Conservation (phyloP, 2,797 vertebrate genomes). For the Xenops minutus region DNA sequence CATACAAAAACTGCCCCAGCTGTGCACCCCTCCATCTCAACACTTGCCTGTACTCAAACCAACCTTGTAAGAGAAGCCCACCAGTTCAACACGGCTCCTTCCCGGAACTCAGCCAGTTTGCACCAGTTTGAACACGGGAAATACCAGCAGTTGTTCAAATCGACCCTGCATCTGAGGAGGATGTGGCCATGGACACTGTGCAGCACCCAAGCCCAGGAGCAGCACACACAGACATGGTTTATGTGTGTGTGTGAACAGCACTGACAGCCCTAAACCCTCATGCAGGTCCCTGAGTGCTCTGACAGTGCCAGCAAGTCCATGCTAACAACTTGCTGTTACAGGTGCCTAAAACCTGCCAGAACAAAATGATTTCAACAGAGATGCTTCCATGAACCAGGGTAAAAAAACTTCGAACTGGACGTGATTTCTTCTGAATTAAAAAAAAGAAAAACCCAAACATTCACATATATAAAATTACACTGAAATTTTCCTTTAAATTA, state of each 20-base stretch:
- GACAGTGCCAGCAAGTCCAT: neutral
- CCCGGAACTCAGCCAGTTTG: neutral
- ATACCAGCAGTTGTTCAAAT: neutral
- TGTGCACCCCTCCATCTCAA: neutral
- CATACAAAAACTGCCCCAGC: neutral
- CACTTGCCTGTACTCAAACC: neutral
- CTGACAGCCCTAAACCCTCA: accelerated
- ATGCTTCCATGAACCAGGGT: neutral
- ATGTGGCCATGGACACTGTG: neutral
- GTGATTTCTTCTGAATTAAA: neutral
- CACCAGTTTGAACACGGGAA: neutral
- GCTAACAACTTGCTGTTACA: neutral
- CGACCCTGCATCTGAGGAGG: neutral
- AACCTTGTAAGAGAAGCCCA: neutral
- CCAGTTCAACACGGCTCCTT: neutral
- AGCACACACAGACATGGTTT: accelerated
- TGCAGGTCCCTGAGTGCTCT: neutral
- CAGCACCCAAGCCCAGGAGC: neutral
- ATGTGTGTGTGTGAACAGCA: neutral
- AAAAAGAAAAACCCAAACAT: accelerated
- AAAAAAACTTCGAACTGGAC: neutral
- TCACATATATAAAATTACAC: neutral
- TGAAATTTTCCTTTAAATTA: neutral
- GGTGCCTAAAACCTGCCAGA: neutral
- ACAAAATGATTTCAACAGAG: neutral